phyloP scores from a whole-genome alignment of 2,888 invertebrate genomes.

The Holacanthella duospinosa region DNA sequence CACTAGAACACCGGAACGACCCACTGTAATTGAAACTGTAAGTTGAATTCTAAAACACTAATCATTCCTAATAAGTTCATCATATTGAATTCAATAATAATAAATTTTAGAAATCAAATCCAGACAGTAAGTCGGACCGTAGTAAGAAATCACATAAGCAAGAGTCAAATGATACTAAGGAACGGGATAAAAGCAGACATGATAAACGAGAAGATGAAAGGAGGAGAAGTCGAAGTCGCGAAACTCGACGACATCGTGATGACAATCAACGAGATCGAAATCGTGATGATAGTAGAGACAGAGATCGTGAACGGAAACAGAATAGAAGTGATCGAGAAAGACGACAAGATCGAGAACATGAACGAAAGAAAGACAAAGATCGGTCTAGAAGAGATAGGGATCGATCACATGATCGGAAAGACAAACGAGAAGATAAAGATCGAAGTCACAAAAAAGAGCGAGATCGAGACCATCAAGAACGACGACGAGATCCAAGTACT shows the following conservation, averaged over 20 bases:
- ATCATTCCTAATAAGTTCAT: not conserved
- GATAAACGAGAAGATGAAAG: not conserved
- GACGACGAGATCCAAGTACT: not conserved
- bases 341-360: not conserved
- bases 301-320: conserved; percentile 11
- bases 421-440: not conserved
- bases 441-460: not conserved
- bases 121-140: too few species aligned
- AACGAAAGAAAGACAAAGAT: not conserved
- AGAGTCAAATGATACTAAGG: too few species aligned
- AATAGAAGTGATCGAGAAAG: conserved; percentile 10
- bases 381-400: conserved; percentile 1
- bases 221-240: conserved; percentile 8
- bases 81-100: too few species aligned
- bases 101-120: too few species aligned
- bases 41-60: too few species aligned
- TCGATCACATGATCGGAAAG: not conserved
- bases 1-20: too few species aligned
- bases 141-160: too few species aligned
- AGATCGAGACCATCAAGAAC: not conserved
- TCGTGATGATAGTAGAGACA: conserved; percentile 5
- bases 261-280: conserved; percentile 2
- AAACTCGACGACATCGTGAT: conserved; percentile 11
- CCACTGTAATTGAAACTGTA: too few species aligned
- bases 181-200: too few species aligned